Conservation (phyloP, 1,140 invertebrate genomes). For the Brachionus koreanus region DNA sequence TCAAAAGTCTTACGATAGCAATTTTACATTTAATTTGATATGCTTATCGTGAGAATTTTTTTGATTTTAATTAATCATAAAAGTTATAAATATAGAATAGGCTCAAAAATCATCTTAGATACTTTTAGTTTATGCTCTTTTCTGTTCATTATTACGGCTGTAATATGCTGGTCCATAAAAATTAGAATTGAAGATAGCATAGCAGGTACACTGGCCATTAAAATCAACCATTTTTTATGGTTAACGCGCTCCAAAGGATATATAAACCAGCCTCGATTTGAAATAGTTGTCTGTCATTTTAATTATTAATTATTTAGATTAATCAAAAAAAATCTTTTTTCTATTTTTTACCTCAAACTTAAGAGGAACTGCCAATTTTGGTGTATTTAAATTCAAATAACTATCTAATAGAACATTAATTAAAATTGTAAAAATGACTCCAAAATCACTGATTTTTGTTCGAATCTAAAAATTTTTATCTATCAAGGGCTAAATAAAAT, state of each 20-base stretch:
- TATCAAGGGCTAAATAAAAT: neutral
- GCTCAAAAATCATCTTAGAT: neutral
- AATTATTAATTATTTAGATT: constrained; percentile 5
- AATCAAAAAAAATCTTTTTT: neutral
- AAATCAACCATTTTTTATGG: constrained; percentile 74
- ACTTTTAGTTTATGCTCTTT: constrained; percentile 91
- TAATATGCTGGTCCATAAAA: constrained; percentile 99
- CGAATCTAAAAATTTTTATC: neutral
- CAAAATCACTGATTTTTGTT: constrained; percentile 70
- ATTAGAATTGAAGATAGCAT: constrained; percentile 90
- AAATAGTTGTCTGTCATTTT: constrained; percentile 66
- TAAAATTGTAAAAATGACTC: constrained; percentile 90
- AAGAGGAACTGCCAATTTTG: constrained; percentile 78
- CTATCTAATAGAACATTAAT: constrained; percentile 83
- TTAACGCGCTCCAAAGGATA: constrained; percentile 67
- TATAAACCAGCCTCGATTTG: constrained; percentile 80
- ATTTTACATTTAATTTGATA: too few relatives aligned
- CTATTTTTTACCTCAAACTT: constrained; percentile 50
- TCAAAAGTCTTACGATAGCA: too few relatives aligned
- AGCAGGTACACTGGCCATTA: constrained; percentile 80
- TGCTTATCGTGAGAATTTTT: too few relatives aligned
- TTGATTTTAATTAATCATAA: too few relatives aligned
- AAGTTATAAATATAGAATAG: too few relatives aligned
- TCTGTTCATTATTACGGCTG: constrained; percentile 93
- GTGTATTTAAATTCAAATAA: constrained; percentile 77